Evolutionary conservation across 1,140 invertebrate species (phyloP).

Genomic region (Pteromalus puparum): DNA sequence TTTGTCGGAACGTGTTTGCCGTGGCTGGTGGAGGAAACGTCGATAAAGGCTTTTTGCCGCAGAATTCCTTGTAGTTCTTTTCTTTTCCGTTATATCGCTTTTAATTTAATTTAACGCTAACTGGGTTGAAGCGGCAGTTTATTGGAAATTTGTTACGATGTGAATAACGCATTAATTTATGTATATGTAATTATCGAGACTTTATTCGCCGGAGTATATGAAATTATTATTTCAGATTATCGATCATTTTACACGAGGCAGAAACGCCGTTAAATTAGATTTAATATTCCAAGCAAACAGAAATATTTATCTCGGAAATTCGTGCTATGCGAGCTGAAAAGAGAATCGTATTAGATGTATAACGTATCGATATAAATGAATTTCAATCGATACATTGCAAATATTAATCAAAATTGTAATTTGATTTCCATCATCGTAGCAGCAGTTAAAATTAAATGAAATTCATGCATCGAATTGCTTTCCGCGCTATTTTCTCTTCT

Average conservation of each 20-base stretch:
- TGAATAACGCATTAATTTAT: not conserved
- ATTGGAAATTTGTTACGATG: not conserved
- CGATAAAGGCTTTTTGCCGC: not conserved
- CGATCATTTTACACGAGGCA: not conserved
- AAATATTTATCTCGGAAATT: not conserved
- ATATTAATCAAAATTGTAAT: not conserved
- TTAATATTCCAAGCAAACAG: not conserved
- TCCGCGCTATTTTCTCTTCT: not conserved
- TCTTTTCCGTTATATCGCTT: not conserved
- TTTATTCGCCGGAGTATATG: not conserved
- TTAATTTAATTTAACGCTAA: not conserved
- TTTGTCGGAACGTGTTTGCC: not conserved
- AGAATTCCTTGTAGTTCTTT: too few species aligned
- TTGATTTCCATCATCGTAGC: too few species aligned
- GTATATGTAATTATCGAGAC: not conserved
- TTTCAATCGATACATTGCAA: not conserved
- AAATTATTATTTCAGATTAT: slow-evolving; percentile 1
- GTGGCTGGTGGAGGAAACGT: not conserved
- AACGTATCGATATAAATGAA: not conserved
- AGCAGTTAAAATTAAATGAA: too few species aligned
- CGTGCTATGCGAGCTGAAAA: not conserved
- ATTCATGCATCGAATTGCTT: too few species aligned
- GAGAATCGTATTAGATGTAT: not conserved
- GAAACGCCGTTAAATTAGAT: not conserved
- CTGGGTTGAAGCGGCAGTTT: not conserved